Base-by-base conservation (phyloP, 2,797 vertebrate genomes). In the Ibycter americanus region DNA sequence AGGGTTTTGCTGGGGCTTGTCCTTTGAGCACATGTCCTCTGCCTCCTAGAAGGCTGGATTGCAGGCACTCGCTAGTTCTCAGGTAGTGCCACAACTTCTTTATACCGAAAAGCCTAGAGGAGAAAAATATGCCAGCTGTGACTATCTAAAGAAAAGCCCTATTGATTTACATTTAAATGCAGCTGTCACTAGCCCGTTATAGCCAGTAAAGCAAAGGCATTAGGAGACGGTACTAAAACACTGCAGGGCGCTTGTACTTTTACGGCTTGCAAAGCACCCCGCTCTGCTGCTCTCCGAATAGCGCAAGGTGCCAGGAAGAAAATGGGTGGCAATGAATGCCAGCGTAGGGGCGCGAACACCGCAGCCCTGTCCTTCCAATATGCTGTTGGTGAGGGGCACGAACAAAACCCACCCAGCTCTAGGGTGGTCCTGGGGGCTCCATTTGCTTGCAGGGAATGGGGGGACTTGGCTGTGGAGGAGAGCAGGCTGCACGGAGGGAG, bases 361-460 rank as follows among this genome's bases (percentile, higher is more conserved):
- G 2, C 20, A 29, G 32, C 34, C 29, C 55, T 40, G 14, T 49
- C 61, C 36, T 32, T 31, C 42, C 42, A 18, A 14, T 2, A 2
- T 0, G 2, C 40, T 58, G 31, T 1, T 3, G 2, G 23, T 1
- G 5, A 68, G n/a, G 38, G 34, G 6, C 49, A 36, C 0, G 0
- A 68, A n/a, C 38, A 71, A 70, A 92, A 44, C 55, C 58, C 61
- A 34, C 23, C 18, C 23, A 9, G 70, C 34, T 38, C 36, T 7
- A 7, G 19, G 18, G 19, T 66, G 78, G 92, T n/a, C 13, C 12
- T 38, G 23, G 32, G 66, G 20, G 11, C 31, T 96, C 55, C 36
- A 0, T 61, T 47, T 78, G 73, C 46, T 63, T 22, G n/a, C 21
- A 18, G 61, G 52, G 42, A 89, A 80, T 8, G 4, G 31, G n/a